These are phyloP conservation scores for Sciurus vulgaris DNA, from an alignment of 2,797 vertebrate species.

Conservation along the genomic window DNA sequence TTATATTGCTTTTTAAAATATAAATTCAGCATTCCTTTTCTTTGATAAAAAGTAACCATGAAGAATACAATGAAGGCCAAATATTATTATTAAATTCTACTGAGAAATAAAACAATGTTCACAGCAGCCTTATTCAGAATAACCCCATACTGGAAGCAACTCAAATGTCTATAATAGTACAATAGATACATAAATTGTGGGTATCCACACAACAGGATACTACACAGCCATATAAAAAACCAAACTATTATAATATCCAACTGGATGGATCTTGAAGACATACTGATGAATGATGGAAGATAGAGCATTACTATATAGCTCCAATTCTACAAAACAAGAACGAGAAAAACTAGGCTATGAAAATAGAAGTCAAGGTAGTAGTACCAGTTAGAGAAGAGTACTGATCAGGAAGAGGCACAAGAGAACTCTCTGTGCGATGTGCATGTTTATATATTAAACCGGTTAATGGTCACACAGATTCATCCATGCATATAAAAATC, in stretches of 20 bases:
- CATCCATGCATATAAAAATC: neutral
- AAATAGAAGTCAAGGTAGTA: neutral
- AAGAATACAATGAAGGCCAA: conserved; percentile 12
- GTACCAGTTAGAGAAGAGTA: neutral
- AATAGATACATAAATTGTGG: neutral
- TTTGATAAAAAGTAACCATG: conserved; percentile 12
- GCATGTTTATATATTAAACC: neutral
- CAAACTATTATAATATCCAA: neutral
- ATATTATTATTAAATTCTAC: conserved; percentile 11
- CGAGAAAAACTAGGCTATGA: neutral
- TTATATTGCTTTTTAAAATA: neutral
- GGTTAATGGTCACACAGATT: neutral
- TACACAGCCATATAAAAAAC: neutral
- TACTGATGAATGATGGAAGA: neutral
- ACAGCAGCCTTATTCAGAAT: neutral
- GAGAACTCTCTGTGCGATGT: neutral
- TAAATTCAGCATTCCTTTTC: neutral
- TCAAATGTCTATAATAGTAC: neutral
- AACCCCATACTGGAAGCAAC: neutral
- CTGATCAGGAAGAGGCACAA: neutral
- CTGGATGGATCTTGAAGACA: neutral
- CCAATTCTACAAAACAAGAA: neutral
- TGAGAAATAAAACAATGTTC: conserved; percentile 20
- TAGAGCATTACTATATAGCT: neutral
- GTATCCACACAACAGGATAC: neutral